phyloP scores from a whole-genome alignment of 1,140 invertebrate genomes.

The Drosophila bocqueti region DNA sequence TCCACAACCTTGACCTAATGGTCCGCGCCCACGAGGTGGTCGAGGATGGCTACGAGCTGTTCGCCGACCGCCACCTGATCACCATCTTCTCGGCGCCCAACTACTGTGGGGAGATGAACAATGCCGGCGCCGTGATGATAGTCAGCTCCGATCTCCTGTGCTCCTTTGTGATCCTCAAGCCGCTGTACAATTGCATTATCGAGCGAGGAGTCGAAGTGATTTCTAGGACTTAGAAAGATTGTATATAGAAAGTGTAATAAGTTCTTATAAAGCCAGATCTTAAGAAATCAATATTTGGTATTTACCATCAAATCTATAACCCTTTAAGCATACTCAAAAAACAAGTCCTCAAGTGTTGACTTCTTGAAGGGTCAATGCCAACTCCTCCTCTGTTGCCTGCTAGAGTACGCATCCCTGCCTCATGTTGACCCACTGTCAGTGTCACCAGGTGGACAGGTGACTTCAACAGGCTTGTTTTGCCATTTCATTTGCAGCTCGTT shows the following conservation, averaged over 20 bases:
- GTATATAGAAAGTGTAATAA: background rate
- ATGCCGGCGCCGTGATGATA: slow-evolving; percentile 98
- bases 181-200: background rate
- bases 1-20: slow-evolving; percentile 93
- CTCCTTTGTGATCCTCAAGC: slow-evolving; percentile 43
- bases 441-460: slow-evolving; percentile 30
- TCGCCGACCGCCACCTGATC: slow-evolving; percentile 90
- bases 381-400: background rate
- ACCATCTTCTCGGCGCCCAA: slow-evolving; percentile 94
- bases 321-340: background rate
- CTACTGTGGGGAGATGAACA: slow-evolving; percentile 94
- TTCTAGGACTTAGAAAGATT: background rate
- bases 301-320: background rate
- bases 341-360: slow-evolving; percentile 8
- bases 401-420: background rate
- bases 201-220: background rate
- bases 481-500: slow-evolving; percentile 57
- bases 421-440: slow-evolving; percentile 18
- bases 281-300: background rate
- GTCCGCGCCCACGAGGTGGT: slow-evolving; percentile 95
- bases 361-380: slow-evolving; percentile 41
- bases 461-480: slow-evolving; percentile 45
- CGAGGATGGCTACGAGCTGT: slow-evolving; percentile 95
- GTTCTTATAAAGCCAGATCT: background rate
- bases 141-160: slow-evolving; percentile 74